Percentiles rank a stretch among this genome's conserved stretches.
phyloP scores from a whole-genome alignment of 2,888 invertebrate species.

The Limenitis camilla region DNA sequence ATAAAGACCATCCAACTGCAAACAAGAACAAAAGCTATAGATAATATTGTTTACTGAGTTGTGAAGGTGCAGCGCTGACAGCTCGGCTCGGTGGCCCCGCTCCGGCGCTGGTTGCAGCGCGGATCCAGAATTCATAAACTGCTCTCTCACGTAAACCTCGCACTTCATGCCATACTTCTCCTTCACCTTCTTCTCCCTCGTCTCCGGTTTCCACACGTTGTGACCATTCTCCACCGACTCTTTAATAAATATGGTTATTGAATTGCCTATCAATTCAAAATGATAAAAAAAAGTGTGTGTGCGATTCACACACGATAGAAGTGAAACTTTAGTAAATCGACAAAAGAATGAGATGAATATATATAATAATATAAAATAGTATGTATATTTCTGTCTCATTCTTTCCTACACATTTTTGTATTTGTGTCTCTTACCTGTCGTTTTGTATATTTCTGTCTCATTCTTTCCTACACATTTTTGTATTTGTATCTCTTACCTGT shows the following conservation, averaged over 20 bases:
- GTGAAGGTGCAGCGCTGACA: slow-evolving; percentile 71
- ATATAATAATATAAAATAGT: no score
- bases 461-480: no score
- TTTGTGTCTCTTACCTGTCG: no score
- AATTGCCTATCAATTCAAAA: slow-evolving; percentile 1
- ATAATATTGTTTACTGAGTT: slow-evolving; percentile 39
- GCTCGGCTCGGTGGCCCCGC: slow-evolving; percentile 77
- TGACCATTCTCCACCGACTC: slow-evolving; percentile 52
- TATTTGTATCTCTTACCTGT: no score
- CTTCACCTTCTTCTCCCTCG: slow-evolving; percentile 16
- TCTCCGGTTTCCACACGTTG: slow-evolving; percentile 42
- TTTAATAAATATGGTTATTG: slow-evolving; percentile 34
- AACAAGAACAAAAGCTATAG: no score
- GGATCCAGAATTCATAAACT: slow-evolving; percentile 88
- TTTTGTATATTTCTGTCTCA: no score
- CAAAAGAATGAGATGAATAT: no score
- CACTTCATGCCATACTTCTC: slow-evolving; percentile 73
- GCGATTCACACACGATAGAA: no score
- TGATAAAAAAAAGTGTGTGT: background rate
- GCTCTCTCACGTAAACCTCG: slow-evolving; percentile 80
- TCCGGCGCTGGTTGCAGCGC: slow-evolving; percentile 77
- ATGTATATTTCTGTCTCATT: no score
- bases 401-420: no score
- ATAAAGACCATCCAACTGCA: no score
- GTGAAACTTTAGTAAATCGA: no score